Percentiles rank a stretch among this genome's conserved stretches.
Evolutionary conservation across 2,888 invertebrate species (phyloP).

Genomic region (Didymodactylos carnosus): DNA sequence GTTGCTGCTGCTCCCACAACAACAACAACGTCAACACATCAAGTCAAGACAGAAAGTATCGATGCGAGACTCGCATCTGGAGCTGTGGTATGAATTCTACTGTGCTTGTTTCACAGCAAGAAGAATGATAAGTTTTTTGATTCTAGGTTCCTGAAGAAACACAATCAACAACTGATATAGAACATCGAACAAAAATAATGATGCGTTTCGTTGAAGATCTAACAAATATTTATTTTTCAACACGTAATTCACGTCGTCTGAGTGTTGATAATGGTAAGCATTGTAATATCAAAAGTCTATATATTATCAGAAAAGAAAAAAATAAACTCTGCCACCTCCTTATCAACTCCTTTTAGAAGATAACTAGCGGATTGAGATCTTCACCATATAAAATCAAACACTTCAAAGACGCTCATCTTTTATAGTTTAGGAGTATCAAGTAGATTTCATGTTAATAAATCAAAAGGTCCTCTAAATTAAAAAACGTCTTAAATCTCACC

Average conservation of each 20-base stretch:
- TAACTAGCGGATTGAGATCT: too few relatives aligned
- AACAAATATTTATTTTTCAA: not conserved
- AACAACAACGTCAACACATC: not conserved
- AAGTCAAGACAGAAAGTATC: not conserved
- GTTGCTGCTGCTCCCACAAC: not conserved
- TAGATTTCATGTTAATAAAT: too few relatives aligned
- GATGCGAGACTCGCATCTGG: not conserved
- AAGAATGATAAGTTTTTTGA: not conserved
- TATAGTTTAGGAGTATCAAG: too few relatives aligned
- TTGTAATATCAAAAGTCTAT: too few relatives aligned
- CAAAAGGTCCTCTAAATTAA: too few relatives aligned
- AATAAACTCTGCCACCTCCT: too few relatives aligned
- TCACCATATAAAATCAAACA: too few relatives aligned
- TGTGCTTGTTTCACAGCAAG: not conserved
- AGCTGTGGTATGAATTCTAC: not conserved
- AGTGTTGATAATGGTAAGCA: not conserved
- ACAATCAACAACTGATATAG: not conserved
- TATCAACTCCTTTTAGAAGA: too few relatives aligned
- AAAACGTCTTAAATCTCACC: too few relatives aligned
- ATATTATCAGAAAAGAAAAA: not conserved
- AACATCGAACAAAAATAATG: not conserved
- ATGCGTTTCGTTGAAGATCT: not conserved
- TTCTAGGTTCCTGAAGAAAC: not conserved
- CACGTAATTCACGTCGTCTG: not conserved
- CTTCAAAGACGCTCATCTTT: too few relatives aligned